Evolutionary conservation across 1,140 invertebrate genomes (phyloP).

Genomic region (Procambarus clarkii): DNA sequence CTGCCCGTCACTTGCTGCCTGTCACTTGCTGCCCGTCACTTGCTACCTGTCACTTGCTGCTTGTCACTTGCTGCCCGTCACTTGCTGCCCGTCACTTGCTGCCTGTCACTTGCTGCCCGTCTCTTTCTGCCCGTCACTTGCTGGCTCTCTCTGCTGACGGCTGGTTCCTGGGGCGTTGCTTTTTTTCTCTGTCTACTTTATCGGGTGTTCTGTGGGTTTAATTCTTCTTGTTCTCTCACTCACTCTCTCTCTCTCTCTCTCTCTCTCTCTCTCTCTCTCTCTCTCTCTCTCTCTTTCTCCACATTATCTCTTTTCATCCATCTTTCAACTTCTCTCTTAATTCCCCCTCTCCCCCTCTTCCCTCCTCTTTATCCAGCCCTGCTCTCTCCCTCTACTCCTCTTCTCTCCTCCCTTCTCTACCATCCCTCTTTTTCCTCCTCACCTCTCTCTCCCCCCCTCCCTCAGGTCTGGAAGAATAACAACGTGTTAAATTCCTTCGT

Average conservation of each 20-base stretch:
- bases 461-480: slow-evolving; percentile 11
- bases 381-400: not conserved
- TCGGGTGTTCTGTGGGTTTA: no score
- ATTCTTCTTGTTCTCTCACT: not conserved
- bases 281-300: not conserved
- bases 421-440: not conserved
- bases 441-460: not conserved
- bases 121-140: no score
- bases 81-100: no score
- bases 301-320: not conserved
- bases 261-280: not conserved
- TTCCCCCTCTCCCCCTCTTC: not conserved
- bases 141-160: no score
- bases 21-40: no score
- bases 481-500: slow-evolving; percentile 28
- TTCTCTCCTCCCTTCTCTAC: not conserved
- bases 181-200: no score
- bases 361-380: no score
- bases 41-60: no score
- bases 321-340: not conserved
- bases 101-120: no score
- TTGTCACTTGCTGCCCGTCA: no score
- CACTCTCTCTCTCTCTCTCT: not conserved
- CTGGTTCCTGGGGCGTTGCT: no score
- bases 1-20: no score